A percentile compares a stretch with the other conserved stretches of the same genome.
Evolutionary conservation across 2,113 vertebrate genomes (phyloP).

Genomic region (Gnathonemus longibarbis): DNA sequence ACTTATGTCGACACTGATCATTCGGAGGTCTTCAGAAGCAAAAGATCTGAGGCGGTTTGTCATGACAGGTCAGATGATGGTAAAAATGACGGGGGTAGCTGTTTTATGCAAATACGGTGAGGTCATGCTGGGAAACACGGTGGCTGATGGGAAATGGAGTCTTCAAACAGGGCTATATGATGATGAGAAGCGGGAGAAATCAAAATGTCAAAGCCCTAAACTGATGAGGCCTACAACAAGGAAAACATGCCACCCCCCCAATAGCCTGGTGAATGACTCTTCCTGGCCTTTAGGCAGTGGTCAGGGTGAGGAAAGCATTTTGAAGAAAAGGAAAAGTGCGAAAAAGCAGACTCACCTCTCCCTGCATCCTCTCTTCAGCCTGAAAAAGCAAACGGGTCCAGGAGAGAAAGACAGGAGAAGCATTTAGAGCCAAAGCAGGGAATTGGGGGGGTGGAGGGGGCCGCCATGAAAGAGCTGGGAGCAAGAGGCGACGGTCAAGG

Average conservation of each 20-base stretch:
- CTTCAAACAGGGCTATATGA: not conserved
- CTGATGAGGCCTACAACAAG: not conserved
- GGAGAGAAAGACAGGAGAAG: conserved; percentile 58
- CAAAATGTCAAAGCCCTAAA: not conserved
- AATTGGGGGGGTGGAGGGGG: not conserved
- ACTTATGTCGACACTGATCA: not conserved
- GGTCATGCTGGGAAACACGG: not conserved
- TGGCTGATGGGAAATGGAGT: not conserved
- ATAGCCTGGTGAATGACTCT: not conserved
- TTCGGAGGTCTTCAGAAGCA: not conserved
- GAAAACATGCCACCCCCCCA: not conserved
- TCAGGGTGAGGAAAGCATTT: not conserved
- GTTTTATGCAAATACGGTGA: not conserved
- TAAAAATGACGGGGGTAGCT: not conserved
- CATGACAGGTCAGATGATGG: not conserved
- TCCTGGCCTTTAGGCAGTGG: not conserved
- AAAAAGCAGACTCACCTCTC: conserved; percentile 69
- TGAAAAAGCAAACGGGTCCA: conserved; percentile 51
- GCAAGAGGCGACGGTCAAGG: not conserved
- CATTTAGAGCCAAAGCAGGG: conserved; percentile 8
- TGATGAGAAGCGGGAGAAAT: not conserved
- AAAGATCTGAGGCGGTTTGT: not conserved
- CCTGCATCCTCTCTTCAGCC: conserved; percentile 97
- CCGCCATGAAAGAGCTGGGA: too few species aligned
- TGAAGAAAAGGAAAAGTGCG: not conserved